A percentile compares a stretch with the other conserved stretches of the same genome.
phyloP scores from a whole-genome alignment of 1,140 invertebrate genomes.

The Zelostemma sp. region DNA sequence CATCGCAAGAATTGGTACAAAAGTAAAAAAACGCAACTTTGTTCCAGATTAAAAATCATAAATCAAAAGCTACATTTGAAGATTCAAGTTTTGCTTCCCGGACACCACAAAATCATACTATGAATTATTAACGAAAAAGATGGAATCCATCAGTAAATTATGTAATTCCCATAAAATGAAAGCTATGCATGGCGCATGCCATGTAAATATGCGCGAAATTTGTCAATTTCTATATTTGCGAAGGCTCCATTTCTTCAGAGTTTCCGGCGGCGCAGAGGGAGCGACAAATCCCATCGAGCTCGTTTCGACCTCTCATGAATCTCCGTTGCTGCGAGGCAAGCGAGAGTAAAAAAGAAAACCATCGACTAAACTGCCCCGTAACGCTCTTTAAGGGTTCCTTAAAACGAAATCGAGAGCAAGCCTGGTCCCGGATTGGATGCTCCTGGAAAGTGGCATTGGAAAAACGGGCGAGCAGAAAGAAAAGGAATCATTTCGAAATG shows the following conservation, averaged over 20 bases:
- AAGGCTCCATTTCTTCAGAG: conserved; percentile 3
- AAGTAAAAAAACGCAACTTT: too few relatives aligned
- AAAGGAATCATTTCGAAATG: not conserved
- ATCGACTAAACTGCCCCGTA: conserved; percentile 21
- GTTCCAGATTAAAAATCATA: too few relatives aligned
- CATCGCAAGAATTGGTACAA: too few relatives aligned
- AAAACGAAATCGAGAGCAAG: conserved; percentile 15
- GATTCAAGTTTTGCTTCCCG: too few relatives aligned
- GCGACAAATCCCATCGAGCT: conserved; percentile 18
- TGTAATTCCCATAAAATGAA: not conserved
- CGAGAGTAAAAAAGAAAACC: conserved; percentile 13
- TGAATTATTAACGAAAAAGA: too few relatives aligned
- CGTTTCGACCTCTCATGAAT: conserved; percentile 17
- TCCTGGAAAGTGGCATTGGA: conserved; percentile 9
- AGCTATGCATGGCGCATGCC: not conserved
- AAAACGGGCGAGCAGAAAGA: not conserved
- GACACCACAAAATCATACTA: too few relatives aligned
- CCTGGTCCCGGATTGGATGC: not conserved
- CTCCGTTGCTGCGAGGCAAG: conserved; percentile 14
- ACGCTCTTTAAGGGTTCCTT: conserved; percentile 17
- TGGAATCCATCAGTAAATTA: not conserved
- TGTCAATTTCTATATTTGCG: conserved; percentile 18
- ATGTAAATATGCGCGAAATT: not conserved
- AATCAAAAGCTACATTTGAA: too few relatives aligned
- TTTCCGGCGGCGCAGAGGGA: not conserved